Base-by-base conservation (phyloP, 2,888 invertebrate species). In the Hylaea fasciaria region DNA sequence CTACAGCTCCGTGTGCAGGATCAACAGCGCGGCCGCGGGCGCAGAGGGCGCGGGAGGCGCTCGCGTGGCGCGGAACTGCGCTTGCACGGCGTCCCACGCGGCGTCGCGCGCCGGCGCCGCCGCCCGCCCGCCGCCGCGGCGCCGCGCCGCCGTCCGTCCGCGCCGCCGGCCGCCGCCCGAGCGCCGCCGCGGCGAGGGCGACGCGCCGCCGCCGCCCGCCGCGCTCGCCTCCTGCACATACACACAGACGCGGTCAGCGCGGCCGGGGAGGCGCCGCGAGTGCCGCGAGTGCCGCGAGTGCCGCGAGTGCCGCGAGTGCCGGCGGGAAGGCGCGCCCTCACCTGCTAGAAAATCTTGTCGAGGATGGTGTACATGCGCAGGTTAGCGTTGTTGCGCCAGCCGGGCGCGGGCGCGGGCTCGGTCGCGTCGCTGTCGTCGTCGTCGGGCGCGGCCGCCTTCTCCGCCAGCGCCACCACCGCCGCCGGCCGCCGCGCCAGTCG, bases 301-400 rank as follows among this genome's bases (percentile, higher is more conserved):
- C 11, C 29, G 10, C 17, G 22, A 29, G 28, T 7, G 12, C 22
- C 22, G 22, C 22, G 22, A n/a, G n/a, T n/a, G n/a, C n/a, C 22
- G 22, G 44, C 22, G 44, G 9, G 32, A 10, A 10, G 9, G 44
- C 51, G 62, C 53, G 64, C 40, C 29, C 61, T 56, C 37, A 89
- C 91, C 91, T 91, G 91, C 89, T 91, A 91, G 90, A 91, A 91
- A 88, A 91, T 91, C 72, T 91, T 91, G 83, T 91, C 91, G 56
- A 91, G 85, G 56, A 91, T 91, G 53, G 91, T 91, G 82, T 91
- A 91, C 91, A 91, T 91, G 76, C 89, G 82, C 64, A 91, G 82
- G 78, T 91, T 91, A 72, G 91, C 91, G 69, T 83, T 83, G 80
- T 84, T 88, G 69, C 89, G 82, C 89, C 89, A 89, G 73, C 86